Evolutionary conservation across 23 tunicate genomes (phyloP).

Genomic region (Halocynthia roretzi): DNA sequence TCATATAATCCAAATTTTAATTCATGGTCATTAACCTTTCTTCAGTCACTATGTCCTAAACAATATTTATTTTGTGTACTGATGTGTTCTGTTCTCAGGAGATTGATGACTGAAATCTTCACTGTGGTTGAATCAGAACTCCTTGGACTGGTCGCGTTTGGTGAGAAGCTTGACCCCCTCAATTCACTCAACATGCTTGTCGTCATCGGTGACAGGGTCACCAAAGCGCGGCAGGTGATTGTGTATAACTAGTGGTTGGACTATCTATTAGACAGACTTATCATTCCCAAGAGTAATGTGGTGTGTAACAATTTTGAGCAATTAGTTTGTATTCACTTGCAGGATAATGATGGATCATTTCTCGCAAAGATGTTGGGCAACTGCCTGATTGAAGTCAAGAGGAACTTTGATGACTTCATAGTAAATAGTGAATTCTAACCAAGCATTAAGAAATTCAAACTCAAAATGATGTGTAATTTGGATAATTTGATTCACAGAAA

Average conservation of each 20-base stretch:
- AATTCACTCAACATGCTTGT: slow-evolving; percentile 92
- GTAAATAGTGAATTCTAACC: slow-evolving; percentile 29
- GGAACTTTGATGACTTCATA: slow-evolving; percentile 79
- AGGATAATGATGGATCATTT: slow-evolving; percentile 93
- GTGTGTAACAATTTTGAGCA: neutral
- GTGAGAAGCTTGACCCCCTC: slow-evolving; percentile 76
- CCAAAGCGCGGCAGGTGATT: slow-evolving; percentile 71
- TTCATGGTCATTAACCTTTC: too few relatives aligned
- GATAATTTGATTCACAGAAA: slow-evolving; percentile 24
- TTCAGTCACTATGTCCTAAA: too few relatives aligned
- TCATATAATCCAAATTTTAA: too few relatives aligned
- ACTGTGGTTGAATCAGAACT: slow-evolving; percentile 73
- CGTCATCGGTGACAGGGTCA: slow-evolving; percentile 92
- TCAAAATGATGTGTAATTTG: neutral
- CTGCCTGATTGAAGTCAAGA: slow-evolving; percentile 85
- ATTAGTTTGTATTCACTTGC: neutral
- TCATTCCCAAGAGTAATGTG: neutral
- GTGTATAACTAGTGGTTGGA: too few relatives aligned
- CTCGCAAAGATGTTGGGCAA: slow-evolving; percentile 90
- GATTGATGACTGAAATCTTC: slow-evolving; percentile 92
- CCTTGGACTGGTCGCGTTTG: slow-evolving; percentile 56
- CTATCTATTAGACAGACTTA: too few relatives aligned
- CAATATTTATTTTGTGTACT: neutral
- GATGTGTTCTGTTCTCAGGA: slow-evolving; percentile 36
- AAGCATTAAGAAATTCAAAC: neutral